phyloP scores from a whole-genome alignment of 2,113 vertebrate species.

The Promerops cafer region DNA sequence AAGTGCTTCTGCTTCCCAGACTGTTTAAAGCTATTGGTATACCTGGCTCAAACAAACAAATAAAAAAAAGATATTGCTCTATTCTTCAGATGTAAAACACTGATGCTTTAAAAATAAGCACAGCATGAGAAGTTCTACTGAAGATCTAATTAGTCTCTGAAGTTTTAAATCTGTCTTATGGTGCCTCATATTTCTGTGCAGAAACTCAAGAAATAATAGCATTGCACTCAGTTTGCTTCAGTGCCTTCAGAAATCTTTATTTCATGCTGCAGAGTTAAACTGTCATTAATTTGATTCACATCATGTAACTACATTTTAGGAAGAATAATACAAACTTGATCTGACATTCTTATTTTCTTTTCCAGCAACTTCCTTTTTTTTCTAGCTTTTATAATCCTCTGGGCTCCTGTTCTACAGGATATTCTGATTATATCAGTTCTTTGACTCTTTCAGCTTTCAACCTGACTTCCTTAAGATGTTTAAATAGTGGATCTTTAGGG shows the following conservation, averaged over 20 bases:
- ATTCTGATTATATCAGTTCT: background rate
- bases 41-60: background rate
- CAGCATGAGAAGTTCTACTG: background rate
- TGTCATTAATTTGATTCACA: background rate
- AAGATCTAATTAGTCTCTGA: background rate
- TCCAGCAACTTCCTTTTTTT: background rate
- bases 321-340: background rate
- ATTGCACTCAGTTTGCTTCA: background rate
- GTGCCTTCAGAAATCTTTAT: background rate
- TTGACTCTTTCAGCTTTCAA: background rate
- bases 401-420: background rate
- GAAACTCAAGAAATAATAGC: background rate
- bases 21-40: background rate
- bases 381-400: background rate
- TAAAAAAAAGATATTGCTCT: background rate
- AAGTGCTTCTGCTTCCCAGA: background rate
- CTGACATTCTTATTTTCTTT: background rate
- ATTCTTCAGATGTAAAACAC: background rate
- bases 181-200: background rate
- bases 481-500: background rate
- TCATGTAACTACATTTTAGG: background rate
- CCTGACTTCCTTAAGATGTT: background rate
- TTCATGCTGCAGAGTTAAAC: background rate
- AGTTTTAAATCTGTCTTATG: background rate
- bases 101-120: background rate